These are phyloP conservation scores for Pholis gunnellus DNA, from an alignment of 2,113 vertebrate genomes.

Conservation along the genomic window DNA sequence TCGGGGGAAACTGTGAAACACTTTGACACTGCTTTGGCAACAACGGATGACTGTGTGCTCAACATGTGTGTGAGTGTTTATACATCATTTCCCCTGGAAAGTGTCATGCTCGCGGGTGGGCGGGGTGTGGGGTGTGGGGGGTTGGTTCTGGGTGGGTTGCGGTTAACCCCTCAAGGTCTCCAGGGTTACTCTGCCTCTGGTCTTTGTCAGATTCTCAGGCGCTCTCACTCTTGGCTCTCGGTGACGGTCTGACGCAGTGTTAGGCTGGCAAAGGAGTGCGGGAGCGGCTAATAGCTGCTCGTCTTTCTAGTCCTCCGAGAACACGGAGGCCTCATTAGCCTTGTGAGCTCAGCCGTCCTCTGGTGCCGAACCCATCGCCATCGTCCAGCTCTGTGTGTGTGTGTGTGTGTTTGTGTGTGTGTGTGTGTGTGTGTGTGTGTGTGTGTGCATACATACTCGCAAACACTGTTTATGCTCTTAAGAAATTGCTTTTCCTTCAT, in stretches of 20 bases:
- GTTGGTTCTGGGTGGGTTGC: constrained; percentile 75
- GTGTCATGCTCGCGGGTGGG: constrained; percentile 73
- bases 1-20: constrained; percentile 42
- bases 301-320: constrained; percentile 61
- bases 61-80: constrained; percentile 77
- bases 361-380: constrained; percentile 41
- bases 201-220: constrained; percentile 71
- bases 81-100: constrained; percentile 79
- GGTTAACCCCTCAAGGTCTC: constrained; percentile 74
- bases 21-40: constrained; percentile 67
- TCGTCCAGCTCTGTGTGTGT: constrained; percentile 39
- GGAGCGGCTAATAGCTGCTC: constrained; percentile 66
- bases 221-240: constrained; percentile 51
- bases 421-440: constrained; percentile 1
- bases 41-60: constrained; percentile 65
- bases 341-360: constrained; percentile 64
- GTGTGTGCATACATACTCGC: background rate
- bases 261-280: constrained; percentile 48
- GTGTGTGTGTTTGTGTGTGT: constrained; percentile 32
- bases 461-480: constrained; percentile 2
- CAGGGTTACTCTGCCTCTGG: constrained; percentile 69
- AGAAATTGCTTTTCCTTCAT: constrained; percentile 20
- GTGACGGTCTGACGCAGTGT: constrained; percentile 53
- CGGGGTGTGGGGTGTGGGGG: no score
- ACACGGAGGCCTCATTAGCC: constrained; percentile 69